Conservation (phyloP, 2,113 vertebrate genomes). For the Hydrochoerus hydrochaeris region DNA sequence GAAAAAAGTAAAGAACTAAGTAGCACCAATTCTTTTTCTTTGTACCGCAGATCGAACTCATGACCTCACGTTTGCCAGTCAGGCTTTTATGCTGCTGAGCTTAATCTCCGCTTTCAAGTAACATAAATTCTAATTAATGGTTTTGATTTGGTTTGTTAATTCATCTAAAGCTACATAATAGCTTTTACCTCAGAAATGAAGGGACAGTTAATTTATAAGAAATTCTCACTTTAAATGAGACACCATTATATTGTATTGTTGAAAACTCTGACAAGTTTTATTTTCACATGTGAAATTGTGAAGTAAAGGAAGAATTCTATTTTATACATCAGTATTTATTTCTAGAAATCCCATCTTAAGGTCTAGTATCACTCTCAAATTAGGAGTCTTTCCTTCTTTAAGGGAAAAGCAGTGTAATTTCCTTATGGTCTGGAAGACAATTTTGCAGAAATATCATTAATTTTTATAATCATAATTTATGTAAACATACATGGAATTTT, state of each 20-base stretch:
- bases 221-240: background rate
- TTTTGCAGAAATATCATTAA: background rate
- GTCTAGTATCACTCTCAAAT: slow-evolving; percentile 33
- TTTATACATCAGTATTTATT: slow-evolving; percentile 53
- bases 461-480: background rate
- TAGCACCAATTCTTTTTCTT: background rate
- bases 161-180: background rate
- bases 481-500: background rate
- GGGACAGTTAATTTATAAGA: background rate
- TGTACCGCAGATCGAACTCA: no score
- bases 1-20: background rate
- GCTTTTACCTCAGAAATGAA: background rate
- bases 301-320: slow-evolving; percentile 50
- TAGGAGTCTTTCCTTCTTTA: slow-evolving; percentile 14
- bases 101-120: background rate
- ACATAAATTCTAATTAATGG: background rate
- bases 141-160: background rate
- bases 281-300: background rate
- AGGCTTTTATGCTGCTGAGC: no score
- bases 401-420: slow-evolving; percentile 18
- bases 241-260: background rate
- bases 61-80: no score
- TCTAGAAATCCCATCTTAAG: slow-evolving; percentile 44
- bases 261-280: background rate
- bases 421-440: background rate